Evolutionary conservation across 64 coral and sea anemone species (phyloP).

Genomic region (Montipora capricornis): DNA sequence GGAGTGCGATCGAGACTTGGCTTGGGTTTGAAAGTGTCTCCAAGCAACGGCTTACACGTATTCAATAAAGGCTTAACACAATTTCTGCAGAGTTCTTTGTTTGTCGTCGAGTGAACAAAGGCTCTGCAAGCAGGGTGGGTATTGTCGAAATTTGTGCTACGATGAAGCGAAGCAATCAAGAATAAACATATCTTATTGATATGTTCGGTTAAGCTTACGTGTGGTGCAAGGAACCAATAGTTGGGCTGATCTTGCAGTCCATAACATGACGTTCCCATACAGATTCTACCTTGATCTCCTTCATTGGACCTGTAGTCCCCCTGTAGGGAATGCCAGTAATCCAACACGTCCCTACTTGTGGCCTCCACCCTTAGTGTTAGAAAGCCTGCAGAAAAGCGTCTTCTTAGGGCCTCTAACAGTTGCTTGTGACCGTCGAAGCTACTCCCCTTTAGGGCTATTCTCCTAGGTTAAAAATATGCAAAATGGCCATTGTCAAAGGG

Average conservation of each 20-base stretch:
- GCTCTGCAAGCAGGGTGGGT: too few relatives aligned
- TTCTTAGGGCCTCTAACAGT: background rate
- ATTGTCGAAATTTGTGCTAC: background rate
- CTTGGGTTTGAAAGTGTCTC: too few relatives aligned
- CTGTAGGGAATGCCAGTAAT: background rate
- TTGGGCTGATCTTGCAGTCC: background rate
- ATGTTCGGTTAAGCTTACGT: background rate
- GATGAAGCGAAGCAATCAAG: background rate
- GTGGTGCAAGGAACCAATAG: background rate
- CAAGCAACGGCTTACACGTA: too few relatives aligned
- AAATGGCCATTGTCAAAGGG: background rate
- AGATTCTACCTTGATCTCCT: background rate
- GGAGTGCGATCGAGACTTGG: too few relatives aligned
- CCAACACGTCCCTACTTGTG: background rate
- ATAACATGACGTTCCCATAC: background rate
- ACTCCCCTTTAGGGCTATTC: background rate
- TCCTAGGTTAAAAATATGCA: background rate
- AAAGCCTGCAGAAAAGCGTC: background rate
- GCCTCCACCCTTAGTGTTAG: background rate
- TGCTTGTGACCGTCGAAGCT: background rate
- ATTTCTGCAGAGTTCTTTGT: too few relatives aligned
- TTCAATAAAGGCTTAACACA: too few relatives aligned
- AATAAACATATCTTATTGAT: too few relatives aligned
- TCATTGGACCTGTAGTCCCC: background rate
- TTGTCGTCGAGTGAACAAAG: too few relatives aligned